Conservation (phyloP, 2,797 vertebrate species). For the Rallus crepitans region DNA sequence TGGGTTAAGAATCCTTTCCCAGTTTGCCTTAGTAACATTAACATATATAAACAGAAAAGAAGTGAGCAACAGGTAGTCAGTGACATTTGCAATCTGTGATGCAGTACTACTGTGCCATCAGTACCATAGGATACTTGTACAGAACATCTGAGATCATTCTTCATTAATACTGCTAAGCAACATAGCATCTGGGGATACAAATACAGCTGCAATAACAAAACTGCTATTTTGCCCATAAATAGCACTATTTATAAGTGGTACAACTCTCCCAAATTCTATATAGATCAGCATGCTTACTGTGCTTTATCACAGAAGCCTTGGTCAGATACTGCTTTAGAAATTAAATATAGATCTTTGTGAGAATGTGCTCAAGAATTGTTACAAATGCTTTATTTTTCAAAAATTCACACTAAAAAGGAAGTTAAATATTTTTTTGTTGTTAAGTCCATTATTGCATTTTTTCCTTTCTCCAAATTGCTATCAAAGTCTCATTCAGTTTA, state of each 20-base stretch:
- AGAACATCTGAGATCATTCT: neutral
- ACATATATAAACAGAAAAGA: neutral
- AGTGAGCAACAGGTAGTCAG: neutral
- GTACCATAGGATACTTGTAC: neutral
- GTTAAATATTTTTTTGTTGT: neutral
- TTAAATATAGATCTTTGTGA: neutral
- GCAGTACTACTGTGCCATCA: neutral
- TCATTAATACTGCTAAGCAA: conserved; percentile 3
- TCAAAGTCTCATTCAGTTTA: neutral
- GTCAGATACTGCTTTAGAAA: neutral
- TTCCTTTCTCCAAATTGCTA: neutral
- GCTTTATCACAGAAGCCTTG: neutral
- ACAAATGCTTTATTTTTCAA: neutral
- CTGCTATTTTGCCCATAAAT: conserved; percentile 6
- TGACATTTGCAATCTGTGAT: neutral
- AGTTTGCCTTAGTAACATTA: neutral
- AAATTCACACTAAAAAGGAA: neutral
- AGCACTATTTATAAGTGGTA: neutral
- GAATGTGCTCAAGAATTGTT: neutral
- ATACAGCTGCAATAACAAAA: conserved; percentile 14
- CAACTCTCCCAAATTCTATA: neutral
- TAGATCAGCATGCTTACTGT: neutral
- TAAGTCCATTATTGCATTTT: neutral
- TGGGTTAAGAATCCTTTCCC: neutral
- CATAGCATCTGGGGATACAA: conserved; percentile 29